phyloP scores from a whole-genome alignment of 1,140 invertebrate species.

The Panulirus ornatus region DNA sequence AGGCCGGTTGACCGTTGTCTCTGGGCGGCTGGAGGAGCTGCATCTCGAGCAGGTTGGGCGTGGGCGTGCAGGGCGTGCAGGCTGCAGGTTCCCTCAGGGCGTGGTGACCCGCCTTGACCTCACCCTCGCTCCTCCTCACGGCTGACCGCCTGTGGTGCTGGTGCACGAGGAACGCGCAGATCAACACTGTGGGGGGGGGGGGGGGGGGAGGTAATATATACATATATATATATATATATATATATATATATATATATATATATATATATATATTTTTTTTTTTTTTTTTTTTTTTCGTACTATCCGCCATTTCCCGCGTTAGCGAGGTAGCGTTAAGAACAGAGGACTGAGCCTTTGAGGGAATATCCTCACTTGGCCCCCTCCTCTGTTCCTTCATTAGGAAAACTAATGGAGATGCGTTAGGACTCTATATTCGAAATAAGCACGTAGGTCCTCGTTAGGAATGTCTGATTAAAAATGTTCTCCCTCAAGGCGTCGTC shows the following conservation, averaged over 20 bases:
- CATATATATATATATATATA: conserved; percentile 26
- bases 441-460: no score
- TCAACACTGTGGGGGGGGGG: conserved; percentile 6
- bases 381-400: no score
- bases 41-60: conserved; percentile 26
- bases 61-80: not conserved
- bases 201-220: no score
- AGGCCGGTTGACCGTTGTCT: conserved; percentile 29
- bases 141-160: conserved; percentile 47
- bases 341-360: no score
- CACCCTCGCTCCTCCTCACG: conserved; percentile 8
- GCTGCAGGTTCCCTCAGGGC: not conserved
- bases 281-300: no score
- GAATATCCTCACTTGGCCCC: no score
- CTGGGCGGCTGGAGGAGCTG: not conserved
- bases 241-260: not conserved
- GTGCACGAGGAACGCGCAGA: conserved; percentile 45
- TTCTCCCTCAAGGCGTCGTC: no score
- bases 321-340: not conserved
- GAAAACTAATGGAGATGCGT: no score
- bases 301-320: no score
- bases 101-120: conserved; percentile 8
- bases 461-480: no score
- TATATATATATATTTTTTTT: not conserved
- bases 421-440: no score